Percentiles rank a stretch among this genome's conserved stretches.
Evolutionary conservation across 1,140 invertebrate genomes (phyloP).

Genomic region (Sesamia nonagrioides): DNA sequence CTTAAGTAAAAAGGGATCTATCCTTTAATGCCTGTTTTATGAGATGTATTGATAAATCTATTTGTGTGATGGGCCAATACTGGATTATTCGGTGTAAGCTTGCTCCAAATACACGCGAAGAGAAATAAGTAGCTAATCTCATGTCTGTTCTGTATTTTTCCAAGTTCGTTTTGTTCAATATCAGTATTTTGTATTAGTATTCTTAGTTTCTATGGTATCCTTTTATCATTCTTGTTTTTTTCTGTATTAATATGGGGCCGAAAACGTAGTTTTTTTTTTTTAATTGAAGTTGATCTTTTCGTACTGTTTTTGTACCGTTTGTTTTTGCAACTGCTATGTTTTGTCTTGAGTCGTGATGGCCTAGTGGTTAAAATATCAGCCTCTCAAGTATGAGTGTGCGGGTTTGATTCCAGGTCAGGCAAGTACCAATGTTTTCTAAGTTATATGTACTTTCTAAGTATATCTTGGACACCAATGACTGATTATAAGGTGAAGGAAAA

Average conservation of each 20-base stretch:
- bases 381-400: no score
- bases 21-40: constrained; percentile 7
- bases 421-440: no score
- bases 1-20: background rate
- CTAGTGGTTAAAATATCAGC: no score
- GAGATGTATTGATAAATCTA: background rate
- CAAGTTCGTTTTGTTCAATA: constrained; percentile 7
- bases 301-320: no score
- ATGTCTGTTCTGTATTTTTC: background rate
- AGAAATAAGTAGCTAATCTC: constrained; percentile 5
- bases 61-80: constrained; percentile 1
- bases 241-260: background rate
- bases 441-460: no score
- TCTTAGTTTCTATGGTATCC: background rate
- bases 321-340: no score
- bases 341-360: no score
- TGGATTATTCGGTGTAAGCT: constrained; percentile 7
- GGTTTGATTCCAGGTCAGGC: no score
- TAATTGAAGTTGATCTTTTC: no score
- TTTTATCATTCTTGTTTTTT: background rate
- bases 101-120: background rate
- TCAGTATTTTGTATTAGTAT: constrained; percentile 14
- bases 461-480: no score
- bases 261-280: background rate
- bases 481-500: no score